A percentile compares a stretch with the other conserved stretches of the same genome.
phyloP scores from a whole-genome alignment of 2,888 invertebrate genomes.

The Leptinotarsa juncta region DNA sequence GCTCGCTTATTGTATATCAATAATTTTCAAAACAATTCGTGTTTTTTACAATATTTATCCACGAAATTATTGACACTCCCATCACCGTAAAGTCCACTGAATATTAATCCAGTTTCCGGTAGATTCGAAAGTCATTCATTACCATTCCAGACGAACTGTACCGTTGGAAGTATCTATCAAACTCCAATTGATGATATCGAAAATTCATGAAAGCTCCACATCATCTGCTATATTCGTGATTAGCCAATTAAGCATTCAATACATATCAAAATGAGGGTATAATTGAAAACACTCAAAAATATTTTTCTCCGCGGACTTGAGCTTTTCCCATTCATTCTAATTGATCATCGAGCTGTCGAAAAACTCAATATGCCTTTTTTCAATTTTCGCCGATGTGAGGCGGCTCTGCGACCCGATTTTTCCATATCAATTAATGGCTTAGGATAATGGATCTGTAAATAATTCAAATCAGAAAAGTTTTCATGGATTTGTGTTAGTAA shows the following conservation, averaged over 20 bases:
- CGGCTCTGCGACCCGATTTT: conserved; percentile 5
- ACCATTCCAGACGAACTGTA: conserved; percentile 4
- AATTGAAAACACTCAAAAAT: conserved; percentile 30
- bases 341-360: conserved; percentile 16
- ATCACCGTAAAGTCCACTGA: not conserved
- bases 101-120: not conserved
- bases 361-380: conserved; percentile 10
- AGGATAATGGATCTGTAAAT: not conserved
- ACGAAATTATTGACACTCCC: not conserved
- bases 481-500: not conserved
- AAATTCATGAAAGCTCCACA: not conserved
- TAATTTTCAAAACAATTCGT: no score
- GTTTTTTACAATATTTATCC: not conserved
- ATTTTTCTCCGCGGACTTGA: conserved; percentile 7
- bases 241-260: conserved; percentile 7
- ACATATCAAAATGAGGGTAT: conserved; percentile 7
- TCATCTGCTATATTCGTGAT: conserved; percentile 1
- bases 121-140: conserved; percentile 11
- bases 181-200: conserved; percentile 7
- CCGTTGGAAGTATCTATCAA: conserved; percentile 15
- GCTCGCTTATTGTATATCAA: no score
- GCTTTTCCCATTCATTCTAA: conserved; percentile 10
- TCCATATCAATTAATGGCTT: conserved; percentile 15
- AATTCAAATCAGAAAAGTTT: not conserved
- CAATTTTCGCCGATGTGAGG: not conserved